A percentile compares a stretch with the other conserved stretches of the same genome.
Conservation (phyloP, 2,113 vertebrate genomes). For the Mesembrinibis cayennensis region DNA sequence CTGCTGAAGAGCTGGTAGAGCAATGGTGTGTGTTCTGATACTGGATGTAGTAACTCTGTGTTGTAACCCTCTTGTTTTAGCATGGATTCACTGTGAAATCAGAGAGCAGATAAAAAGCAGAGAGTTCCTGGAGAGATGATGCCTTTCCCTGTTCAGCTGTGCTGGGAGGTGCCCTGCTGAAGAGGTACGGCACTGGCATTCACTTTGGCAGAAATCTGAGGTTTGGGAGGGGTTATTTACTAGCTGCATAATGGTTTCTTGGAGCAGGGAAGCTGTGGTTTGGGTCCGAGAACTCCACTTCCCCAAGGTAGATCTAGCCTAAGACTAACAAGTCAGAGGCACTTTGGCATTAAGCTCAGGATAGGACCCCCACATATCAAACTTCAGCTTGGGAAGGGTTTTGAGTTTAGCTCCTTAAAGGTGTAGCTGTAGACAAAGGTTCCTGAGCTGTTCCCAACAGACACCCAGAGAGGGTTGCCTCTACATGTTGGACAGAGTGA, state of each 20-base stretch:
- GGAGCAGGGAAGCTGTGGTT: not conserved
- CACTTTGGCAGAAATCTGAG: not conserved
- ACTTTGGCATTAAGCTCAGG: not conserved
- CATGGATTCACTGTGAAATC: not conserved
- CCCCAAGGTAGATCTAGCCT: not conserved
- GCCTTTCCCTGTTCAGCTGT: not conserved
- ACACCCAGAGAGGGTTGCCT: not conserved
- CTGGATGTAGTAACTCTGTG: not conserved
- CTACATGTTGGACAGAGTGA: not conserved
- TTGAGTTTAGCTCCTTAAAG: not conserved
- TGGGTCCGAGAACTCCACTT: not conserved
- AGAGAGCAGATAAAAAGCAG: not conserved
- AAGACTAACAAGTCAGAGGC: accelerated
- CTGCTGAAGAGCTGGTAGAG: not conserved
- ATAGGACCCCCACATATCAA: not conserved
- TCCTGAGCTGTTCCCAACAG: not conserved
- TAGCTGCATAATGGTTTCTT: not conserved
- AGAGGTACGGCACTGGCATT: accelerated
- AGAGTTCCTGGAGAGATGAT: not conserved
- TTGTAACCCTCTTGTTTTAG: not conserved
- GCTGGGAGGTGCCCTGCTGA: not conserved
- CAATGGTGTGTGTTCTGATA: accelerated
- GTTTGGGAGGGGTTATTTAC: not conserved
- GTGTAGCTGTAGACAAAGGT: not conserved
- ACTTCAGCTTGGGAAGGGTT: not conserved